Base-by-base conservation (phyloP, 2,797 vertebrate species). In the Macropodus opercularis region DNA sequence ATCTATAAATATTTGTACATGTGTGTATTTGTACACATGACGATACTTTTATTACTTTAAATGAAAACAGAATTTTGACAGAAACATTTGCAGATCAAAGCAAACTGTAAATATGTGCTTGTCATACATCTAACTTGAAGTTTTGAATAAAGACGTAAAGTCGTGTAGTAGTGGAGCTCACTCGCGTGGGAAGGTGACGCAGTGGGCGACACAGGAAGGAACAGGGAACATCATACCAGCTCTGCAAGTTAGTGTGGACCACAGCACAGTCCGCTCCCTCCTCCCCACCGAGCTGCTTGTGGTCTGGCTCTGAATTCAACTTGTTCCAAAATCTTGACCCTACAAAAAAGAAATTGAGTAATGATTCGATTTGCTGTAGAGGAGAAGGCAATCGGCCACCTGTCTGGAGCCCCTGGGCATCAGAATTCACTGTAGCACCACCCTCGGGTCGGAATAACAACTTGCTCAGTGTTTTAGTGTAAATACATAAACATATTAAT, bases 241-340 rank as follows among this genome's bases (percentile, higher is more conserved):
- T 12, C 26, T 48, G 29, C 17, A 2, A 29, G 46, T 36, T 19
- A 53, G 62, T 63, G 55, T 77, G 5, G 31, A 83, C 57, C 54
- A 80, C 67, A 0, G 1, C 74, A 10, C 68, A 77, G 68, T 77
- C 61, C 40, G 80, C 74, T 63, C 68, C 80, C 0, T 57, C 23
- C 2, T 19, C 3, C 21, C 70, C 80, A 5, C 17, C 35, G 0
- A 61, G 18, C 22, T 0, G 0, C 19, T 64, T 8, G 64, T 80
- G 55, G 46, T 75, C 64, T n/a, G 46, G 64, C 52, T 79, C 38
- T 1, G 14, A 4, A 1, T 10, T 29, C 5, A 0, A 0, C 1
- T 0, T 10, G 1, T 44, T 6, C 75, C 69, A 81, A 51, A 43
- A 77, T 35, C 73, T 79, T 52, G 8, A 35, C 12, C 54, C 19